Conservation (phyloP, 2,888 invertebrate species). For the Eubasilissa splendida region DNA sequence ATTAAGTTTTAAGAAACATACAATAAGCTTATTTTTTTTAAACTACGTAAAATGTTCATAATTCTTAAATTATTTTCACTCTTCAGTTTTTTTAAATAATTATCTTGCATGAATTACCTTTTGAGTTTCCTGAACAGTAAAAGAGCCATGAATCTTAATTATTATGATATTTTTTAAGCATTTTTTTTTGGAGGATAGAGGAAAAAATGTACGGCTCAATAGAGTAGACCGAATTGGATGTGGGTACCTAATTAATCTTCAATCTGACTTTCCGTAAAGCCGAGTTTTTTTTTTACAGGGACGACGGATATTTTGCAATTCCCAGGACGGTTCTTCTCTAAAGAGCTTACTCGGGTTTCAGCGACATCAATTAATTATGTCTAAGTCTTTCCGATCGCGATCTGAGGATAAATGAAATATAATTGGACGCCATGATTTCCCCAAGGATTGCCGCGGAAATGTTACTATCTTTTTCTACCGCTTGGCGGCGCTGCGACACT, state of each 20-base stretch:
- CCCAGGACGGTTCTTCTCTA: background rate
- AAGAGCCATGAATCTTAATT: too few species aligned
- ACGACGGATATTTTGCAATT: conserved; percentile 29
- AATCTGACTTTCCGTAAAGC: too few species aligned
- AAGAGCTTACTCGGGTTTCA: conserved; percentile 35
- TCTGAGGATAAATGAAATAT: conserved; percentile 57
- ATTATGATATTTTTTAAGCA: too few species aligned
- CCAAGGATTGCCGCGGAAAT: conserved; percentile 20
- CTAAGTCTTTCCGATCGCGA: conserved; percentile 50
- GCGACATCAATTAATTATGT: conserved; percentile 58
- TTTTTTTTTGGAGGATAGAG: too few species aligned
- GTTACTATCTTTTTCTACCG: conserved; percentile 16
- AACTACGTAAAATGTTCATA: too few species aligned
- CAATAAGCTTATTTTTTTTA: too few species aligned
- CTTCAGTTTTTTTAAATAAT: too few species aligned
- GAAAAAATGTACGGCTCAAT: too few species aligned
- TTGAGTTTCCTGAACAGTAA: too few species aligned
- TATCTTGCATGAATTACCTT: too few species aligned
- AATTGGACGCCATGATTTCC: conserved; percentile 59
- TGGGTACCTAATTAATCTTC: conserved; percentile 1
- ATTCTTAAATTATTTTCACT: too few species aligned
- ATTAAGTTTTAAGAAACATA: too few species aligned
- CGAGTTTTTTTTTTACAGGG: background rate
- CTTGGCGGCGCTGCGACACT: conserved; percentile 16
- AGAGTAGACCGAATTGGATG: background rate